Evolutionary conservation across 2,113 vertebrate species (phyloP), one percentile per base, ranked within the genome.

Genomic region (Rutilus rutilus): DNA sequence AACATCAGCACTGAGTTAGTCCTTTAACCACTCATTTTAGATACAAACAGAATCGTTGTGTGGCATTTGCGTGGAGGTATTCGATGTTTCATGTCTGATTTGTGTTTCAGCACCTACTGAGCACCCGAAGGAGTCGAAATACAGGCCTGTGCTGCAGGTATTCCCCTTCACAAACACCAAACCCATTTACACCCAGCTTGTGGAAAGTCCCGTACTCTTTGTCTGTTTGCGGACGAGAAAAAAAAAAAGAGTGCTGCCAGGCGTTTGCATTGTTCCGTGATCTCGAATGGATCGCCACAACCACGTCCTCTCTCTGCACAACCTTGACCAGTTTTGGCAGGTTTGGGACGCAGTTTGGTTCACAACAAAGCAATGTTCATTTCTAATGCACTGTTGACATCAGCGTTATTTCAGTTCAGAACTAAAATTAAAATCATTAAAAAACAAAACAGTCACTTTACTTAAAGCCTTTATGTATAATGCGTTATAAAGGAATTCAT

Each of bases 131-230:
- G 93, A 93, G 90, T 87, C 42, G 17, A 93, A 91, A 84, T 94
- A 95, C 92, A 91, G 88, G 71, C 76, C 92, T 6, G 64, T 93
- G 87, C 67, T 95, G 39, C 92, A 95, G 94, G 94, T 95, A 92
- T 89, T 65, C 60, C 76, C 82, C 80, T 45, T 76, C 45, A 69
- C 50, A 64, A 74, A 81, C 14, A 88, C 65, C 45, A 50, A 67
- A 30, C 84, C 57, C 85, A 60, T 77, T 84, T 69, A 79, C 84
- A 84, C 52, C 15, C 59, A 64, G 59, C 78, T 76, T 14, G 45
- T 83, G 87, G 87, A 88, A 86, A 86, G 80, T 88, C 74, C 80
- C 84, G 62, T 83, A 8, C 85, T 86, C 42, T 71, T 60, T 60
- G 33, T 73, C 50, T 52, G 54, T 15, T 47, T n/a, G 47, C 10